A percentile compares a stretch with the other conserved stretches of the same genome.
Conservation (phyloP, 2,888 invertebrate species). For the Scaptomyza reducta region DNA sequence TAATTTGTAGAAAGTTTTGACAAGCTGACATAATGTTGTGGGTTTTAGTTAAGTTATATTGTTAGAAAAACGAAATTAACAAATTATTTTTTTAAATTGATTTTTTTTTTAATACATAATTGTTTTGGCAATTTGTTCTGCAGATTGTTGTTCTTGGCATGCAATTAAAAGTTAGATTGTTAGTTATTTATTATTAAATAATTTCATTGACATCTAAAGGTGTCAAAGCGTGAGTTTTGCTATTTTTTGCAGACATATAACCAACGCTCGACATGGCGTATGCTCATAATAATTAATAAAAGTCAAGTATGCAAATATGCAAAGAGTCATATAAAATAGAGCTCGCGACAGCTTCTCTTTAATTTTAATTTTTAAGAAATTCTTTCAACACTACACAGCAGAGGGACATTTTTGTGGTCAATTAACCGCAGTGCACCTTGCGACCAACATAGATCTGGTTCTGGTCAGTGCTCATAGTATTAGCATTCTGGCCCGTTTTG, state of each 20-base stretch:
- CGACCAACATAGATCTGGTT: constrained; percentile 19
- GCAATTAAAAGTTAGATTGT: no score
- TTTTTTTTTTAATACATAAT: no score
- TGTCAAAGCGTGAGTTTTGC: constrained; percentile 22
- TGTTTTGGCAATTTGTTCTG: no score
- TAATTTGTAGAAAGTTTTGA: constrained; percentile 3
- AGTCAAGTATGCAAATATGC: constrained; percentile 3
- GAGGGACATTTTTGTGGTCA: constrained; percentile 53
- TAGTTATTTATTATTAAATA: no score
- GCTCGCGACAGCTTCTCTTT: neutral
- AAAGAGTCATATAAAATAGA: neutral
- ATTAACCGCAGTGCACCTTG: constrained; percentile 58
- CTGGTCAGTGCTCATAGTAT: constrained; percentile 3
- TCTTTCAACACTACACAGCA: constrained; percentile 12
- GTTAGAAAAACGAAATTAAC: no score
- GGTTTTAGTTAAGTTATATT: no score
- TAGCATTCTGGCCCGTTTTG: neutral
- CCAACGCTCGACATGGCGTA: constrained; percentile 15
- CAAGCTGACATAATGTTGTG: neutral
- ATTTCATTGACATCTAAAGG: constrained; percentile 34
- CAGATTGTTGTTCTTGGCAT: no score
- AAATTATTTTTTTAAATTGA: no score
- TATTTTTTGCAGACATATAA: neutral
- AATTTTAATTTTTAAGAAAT: constrained; percentile 21
- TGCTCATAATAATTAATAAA: constrained; percentile 21